These are phyloP conservation scores for Vandiemenella viatica DNA, from an alignment of 2,888 invertebrate species.

Conservation along the genomic window DNA sequence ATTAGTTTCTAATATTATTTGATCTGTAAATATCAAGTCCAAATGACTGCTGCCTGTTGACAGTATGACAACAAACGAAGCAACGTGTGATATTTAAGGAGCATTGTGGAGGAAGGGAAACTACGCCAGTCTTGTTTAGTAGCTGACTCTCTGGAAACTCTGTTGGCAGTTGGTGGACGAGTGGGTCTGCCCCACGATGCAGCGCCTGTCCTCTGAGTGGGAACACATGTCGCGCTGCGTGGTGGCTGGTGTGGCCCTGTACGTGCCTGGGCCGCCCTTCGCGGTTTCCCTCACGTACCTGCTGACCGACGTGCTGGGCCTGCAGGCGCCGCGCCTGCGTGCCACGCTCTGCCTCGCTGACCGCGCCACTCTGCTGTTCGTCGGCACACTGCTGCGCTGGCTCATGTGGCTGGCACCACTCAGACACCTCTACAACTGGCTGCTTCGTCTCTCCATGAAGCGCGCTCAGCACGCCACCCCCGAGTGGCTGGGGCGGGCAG, in stretches of 20 bases:
- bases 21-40: too few species aligned
- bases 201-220: constrained; percentile 25
- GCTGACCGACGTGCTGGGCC: constrained; percentile 6
- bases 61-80: too few species aligned
- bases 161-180: constrained; percentile 22
- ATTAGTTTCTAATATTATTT: too few species aligned
- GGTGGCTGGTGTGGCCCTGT: constrained; percentile 24
- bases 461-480: constrained; percentile 6
- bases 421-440: constrained; percentile 10
- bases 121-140: too few species aligned
- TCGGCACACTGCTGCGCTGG: constrained; percentile 8
- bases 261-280: constrained; percentile 19
- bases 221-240: constrained; percentile 30
- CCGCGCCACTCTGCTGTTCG: constrained; percentile 3
- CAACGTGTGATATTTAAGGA: too few species aligned
- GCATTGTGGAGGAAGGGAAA: too few species aligned
- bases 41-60: too few species aligned
- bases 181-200: constrained; percentile 26
- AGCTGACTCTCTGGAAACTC: constrained; percentile 22
- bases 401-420: constrained; percentile 2
- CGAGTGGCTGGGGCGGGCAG: neutral
- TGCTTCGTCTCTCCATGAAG: constrained; percentile 6
- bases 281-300: neutral
- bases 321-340: constrained; percentile 22
- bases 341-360: constrained; percentile 18